phyloP scores from a whole-genome alignment of 1,140 invertebrate genomes.

The Panagrolaimus sp. region DNA sequence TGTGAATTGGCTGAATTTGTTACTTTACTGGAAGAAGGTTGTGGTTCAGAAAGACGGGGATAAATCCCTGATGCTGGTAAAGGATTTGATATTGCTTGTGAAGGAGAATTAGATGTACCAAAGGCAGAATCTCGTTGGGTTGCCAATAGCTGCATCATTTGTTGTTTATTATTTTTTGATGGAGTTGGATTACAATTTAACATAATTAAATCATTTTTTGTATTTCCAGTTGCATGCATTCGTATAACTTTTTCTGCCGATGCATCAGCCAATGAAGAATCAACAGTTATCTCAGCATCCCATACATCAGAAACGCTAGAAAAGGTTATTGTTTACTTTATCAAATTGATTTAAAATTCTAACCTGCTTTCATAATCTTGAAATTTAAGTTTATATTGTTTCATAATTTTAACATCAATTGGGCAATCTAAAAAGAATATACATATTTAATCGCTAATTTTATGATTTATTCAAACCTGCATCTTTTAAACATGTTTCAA shows the following conservation, averaged over 20 bases:
- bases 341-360: neutral
- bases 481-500: no score
- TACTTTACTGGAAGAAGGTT: neutral
- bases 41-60: conserved; percentile 33
- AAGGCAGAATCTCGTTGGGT: conserved; percentile 36
- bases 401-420: no score
- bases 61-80: conserved; percentile 27
- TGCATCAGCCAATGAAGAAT: conserved; percentile 35
- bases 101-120: neutral
- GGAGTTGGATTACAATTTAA: conserved; percentile 40
- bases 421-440: no score
- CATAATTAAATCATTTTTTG: conserved; percentile 31
- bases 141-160: conserved; percentile 48
- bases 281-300: conserved; percentile 40
- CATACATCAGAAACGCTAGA: conserved; percentile 52
- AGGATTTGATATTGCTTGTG: neutral
- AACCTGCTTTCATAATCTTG: conserved; percentile 47
- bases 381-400: conserved; percentile 35
- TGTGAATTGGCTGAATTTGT: neutral
- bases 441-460: no score
- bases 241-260: conserved; percentile 45
- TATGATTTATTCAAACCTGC: no score
- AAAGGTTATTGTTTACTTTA: neutral
- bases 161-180: conserved; percentile 40
- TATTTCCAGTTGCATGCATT: conserved; percentile 31